A percentile compares a stretch with the other conserved stretches of the same genome.
phyloP scores from a whole-genome alignment of 2,888 invertebrate genomes.

The Arctia plantaginis region DNA sequence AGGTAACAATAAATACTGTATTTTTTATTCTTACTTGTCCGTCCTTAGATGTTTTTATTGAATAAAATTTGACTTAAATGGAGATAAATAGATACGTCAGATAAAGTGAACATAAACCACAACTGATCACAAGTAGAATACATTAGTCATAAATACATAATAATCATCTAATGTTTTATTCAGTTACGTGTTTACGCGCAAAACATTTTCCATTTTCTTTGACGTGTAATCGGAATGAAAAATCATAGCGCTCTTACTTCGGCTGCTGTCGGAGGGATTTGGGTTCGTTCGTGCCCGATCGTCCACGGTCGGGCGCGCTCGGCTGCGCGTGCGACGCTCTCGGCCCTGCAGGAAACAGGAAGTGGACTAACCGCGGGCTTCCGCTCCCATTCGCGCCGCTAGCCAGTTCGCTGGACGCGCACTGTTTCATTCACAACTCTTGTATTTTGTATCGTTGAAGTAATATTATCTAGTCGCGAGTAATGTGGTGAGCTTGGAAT shows the following conservation, averaged over 20 bases:
- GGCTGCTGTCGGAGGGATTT: slow-evolving; percentile 44
- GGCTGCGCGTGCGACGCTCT: slow-evolving; percentile 77
- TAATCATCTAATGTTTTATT: slow-evolving; percentile 23
- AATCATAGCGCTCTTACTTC: slow-evolving; percentile 29
- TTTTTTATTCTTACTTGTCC: slow-evolving; percentile 2
- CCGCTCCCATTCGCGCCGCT: slow-evolving; percentile 84
- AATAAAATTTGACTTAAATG: slow-evolving; percentile 2
- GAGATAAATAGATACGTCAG: slow-evolving; percentile 18
- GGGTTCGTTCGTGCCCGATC: slow-evolving; percentile 54
- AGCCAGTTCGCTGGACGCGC: slow-evolving; percentile 72
- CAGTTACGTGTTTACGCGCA: slow-evolving; percentile 20
- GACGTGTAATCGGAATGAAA: slow-evolving; percentile 40
- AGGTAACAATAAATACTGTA: background rate
- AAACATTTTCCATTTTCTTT: slow-evolving; percentile 46
- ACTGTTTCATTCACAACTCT: slow-evolving; percentile 80
- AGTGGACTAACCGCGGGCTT: slow-evolving; percentile 86
- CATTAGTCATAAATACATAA: slow-evolving; percentile 26
- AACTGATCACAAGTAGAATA: slow-evolving; percentile 42
- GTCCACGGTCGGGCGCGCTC: slow-evolving; percentile 70
- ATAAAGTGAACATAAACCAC: slow-evolving; percentile 20
- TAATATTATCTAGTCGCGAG: slow-evolving; percentile 65
- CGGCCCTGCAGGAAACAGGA: slow-evolving; percentile 86
- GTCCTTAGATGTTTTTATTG: slow-evolving; percentile 6
- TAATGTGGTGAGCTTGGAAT: slow-evolving; percentile 56
- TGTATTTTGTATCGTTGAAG: slow-evolving; percentile 73